Evolutionary conservation across 2,113 vertebrate genomes (phyloP), one percentile per base, ranked within the genome.

Genomic region (Edolisoma coerulescens): DNA sequence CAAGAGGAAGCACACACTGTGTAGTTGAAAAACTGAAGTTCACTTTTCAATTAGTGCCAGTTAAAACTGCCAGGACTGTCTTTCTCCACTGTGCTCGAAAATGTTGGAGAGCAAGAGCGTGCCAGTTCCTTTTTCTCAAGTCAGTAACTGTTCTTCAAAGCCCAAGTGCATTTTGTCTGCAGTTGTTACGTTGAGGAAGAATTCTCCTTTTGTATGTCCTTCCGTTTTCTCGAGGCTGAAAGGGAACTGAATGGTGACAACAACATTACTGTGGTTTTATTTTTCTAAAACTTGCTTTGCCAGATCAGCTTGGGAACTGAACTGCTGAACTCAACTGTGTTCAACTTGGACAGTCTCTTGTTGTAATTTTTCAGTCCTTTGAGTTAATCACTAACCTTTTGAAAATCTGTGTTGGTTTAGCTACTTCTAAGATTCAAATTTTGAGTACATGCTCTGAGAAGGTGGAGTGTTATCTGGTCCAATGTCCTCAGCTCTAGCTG

Each of bases 311-410:
- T 54, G 59, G 71, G 27, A 84, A 41, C 64, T 83, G 86, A 86
- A n/a, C 78, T 82, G 35, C 65, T 91, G 84, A 90, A 56, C 49
- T 92, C 45, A 47, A 59, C 83, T 32, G 28, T 39, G 68, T 71
- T 90, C 53, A 3, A 26, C 86, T 90, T 80, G 44, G 57, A 70
- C 54, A 83, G 73, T 35, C 17, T 71, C 71, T 45, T 73, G 20
- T 52, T 93, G 50, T 74, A 63, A 67, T 87, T 67, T 89, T 92
- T 86, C 44, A 52, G 86, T 74, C 3, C 1, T 71, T 54, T 69
- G 71, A 81, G 95, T 96, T 92, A 95, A 93, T 96, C 76, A 71
- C 89, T 95, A 92, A 95, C 68, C 13, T 84, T 84, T 52, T 84
- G 60, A 59, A 88, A 88, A 81, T 86, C 65, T 52, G 8, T 95